Evolutionary conservation across 2,888 invertebrate genomes (phyloP).

Genomic region (Epirrhoe tristata): DNA sequence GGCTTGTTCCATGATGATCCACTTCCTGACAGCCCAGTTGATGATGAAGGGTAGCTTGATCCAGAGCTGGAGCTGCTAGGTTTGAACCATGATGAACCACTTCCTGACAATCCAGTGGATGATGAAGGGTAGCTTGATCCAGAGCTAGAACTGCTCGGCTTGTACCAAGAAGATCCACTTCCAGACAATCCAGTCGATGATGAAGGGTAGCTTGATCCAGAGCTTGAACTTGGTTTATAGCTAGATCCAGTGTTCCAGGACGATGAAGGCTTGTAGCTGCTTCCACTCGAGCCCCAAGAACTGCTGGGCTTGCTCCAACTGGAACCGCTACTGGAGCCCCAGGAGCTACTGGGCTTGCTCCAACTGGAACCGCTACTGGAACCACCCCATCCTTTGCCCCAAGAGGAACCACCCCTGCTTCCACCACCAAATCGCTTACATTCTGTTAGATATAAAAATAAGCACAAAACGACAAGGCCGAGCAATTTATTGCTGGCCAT

Average conservation of each 20-base stretch:
- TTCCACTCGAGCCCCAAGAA: slow-evolving; percentile 45
- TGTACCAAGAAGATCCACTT: slow-evolving; percentile 28
- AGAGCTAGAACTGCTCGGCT: slow-evolving; percentile 35
- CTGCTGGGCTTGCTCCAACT: slow-evolving; percentile 17
- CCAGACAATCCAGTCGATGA: slow-evolving; percentile 40
- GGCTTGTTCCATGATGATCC: slow-evolving; percentile 29
- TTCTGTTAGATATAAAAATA: slow-evolving; percentile 56
- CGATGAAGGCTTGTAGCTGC: slow-evolving; percentile 40
- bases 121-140: slow-evolving; percentile 38
- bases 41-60: slow-evolving; percentile 36
- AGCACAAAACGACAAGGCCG: slow-evolving; percentile 62
- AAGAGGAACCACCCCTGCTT: slow-evolving; percentile 42
- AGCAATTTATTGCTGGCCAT: slow-evolving; percentile 71
- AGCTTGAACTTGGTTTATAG: slow-evolving; percentile 23
- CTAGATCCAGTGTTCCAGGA: slow-evolving; percentile 29
- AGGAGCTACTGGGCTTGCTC: slow-evolving; percentile 32
- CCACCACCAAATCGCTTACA: slow-evolving; percentile 49
- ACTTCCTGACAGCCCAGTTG: slow-evolving; percentile 34
- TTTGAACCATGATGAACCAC: too few species aligned
- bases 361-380: slow-evolving; percentile 29
- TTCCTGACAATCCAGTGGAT: slow-evolving; percentile 43
- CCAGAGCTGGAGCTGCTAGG: slow-evolving; percentile 23
- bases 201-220: slow-evolving; percentile 30
- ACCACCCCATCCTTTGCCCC: slow-evolving; percentile 41
- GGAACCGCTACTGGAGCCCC: slow-evolving; percentile 45